These are phyloP conservation scores for Oceanodroma tethys DNA, from an alignment of 2,113 vertebrate genomes.

Conservation along the genomic window DNA sequence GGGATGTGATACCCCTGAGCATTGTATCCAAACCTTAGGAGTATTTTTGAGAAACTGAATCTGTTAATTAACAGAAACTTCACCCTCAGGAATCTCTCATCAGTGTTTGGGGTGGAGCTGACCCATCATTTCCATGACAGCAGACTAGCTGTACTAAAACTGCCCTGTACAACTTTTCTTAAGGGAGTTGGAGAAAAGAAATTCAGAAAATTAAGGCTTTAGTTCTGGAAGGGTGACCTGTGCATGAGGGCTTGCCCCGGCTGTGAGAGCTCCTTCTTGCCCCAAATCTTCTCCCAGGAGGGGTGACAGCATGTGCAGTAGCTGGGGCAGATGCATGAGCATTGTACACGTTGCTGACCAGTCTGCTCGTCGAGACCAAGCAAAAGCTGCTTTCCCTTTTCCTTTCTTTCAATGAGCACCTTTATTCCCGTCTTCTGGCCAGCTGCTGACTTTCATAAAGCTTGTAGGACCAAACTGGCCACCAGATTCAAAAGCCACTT, in stretches of 20 bases:
- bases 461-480: background rate
- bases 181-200: background rate
- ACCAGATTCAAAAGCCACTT: background rate
- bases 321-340: background rate
- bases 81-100: background rate
- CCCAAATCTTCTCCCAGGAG: background rate
- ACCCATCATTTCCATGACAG: background rate
- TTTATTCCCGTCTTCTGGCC: background rate
- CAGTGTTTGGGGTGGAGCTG: background rate
- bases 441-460: background rate
- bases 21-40: background rate
- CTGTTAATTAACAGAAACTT: background rate
- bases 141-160: background rate
- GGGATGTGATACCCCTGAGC: background rate
- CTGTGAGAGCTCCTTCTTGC: background rate
- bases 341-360: background rate
- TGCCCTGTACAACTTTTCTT: background rate
- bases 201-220: background rate
- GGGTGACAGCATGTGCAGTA: background rate
- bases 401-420: background rate
- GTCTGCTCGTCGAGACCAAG: background rate
- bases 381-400: background rate
- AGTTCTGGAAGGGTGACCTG: background rate
- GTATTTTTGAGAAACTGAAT: background rate
- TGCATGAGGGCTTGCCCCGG: background rate